These are phyloP conservation scores for Caracal caracal DNA, from an alignment of 2,113 vertebrate genomes.

Conservation along the genomic window DNA sequence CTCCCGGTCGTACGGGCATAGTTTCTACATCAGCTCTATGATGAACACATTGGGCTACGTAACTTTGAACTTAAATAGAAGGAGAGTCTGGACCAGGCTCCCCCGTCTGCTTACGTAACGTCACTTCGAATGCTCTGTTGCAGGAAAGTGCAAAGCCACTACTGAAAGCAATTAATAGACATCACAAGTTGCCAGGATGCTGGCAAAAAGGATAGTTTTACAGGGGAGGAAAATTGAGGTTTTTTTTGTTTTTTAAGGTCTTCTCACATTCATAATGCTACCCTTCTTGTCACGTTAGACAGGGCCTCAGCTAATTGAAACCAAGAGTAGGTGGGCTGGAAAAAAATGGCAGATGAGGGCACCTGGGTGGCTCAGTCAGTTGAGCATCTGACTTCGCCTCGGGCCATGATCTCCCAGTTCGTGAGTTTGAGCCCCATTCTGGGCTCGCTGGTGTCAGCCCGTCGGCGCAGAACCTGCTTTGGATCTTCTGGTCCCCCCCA, in stretches of 20 bases:
- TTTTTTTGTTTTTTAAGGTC: not conserved
- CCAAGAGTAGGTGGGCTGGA: not conserved
- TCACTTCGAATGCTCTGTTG: not conserved
- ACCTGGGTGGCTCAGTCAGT: too few relatives aligned
- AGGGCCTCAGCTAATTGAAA: not conserved
- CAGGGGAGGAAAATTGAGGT: not conserved
- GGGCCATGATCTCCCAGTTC: too few relatives aligned
- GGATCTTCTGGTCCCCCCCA: too few relatives aligned
- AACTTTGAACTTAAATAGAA: constrained; percentile 26
- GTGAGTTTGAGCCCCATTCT: too few relatives aligned
- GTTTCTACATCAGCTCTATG: not conserved
- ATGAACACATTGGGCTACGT: not conserved
- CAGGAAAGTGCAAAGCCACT: not conserved
- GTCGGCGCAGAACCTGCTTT: too few relatives aligned
- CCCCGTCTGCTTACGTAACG: not conserved
- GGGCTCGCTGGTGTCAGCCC: too few relatives aligned
- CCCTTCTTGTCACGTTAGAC: not conserved
- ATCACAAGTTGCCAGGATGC: not conserved
- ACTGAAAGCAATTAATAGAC: constrained; percentile 6
- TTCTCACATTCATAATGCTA: not conserved
- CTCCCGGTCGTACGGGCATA: not conserved
- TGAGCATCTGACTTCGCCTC: too few relatives aligned
- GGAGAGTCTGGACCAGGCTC: not conserved
- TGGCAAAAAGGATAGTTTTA: constrained; percentile 13
- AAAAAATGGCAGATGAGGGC: not conserved